Base-by-base conservation (phyloP, 2,888 invertebrate species). In the Drosophila multiciliata region DNA sequence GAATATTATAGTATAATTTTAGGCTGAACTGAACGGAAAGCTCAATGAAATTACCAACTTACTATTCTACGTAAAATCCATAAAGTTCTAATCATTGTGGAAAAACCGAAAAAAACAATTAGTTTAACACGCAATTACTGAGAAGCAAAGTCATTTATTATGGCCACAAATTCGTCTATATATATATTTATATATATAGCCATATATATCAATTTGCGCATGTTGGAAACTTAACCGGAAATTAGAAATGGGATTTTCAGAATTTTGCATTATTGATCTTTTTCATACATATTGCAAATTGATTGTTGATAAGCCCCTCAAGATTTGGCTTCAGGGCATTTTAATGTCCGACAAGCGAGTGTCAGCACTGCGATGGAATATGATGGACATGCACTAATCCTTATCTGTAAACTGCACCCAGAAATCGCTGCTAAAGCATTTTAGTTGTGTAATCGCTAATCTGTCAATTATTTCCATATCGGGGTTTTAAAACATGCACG, bases 101-200 rank as follows among this genome's bases (percentile, higher is more conserved):
- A 12, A 32, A 53, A 12, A 17, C 54, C 23, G 17, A 71, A 71
- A 59, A 50, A 38, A 9, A 23, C 38, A 29, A 61, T 32, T 49
- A 53, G 57, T 38, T 50, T 45, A 63, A 75, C 45, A 63, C 75
- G 75, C 75, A 74, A 63, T 68, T 55, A 45, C 12, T 40, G 9
- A 12, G n/a, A 12, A 23, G 12, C 49, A 50, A 38, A 2, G 20
- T 2, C 8, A 15, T 50, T 42, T 59, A 33, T 54, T 38, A 49
- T 23, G 23, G 17, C 17, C 58, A 58, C 23, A 26, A n/a, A 55
- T 53, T 49, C 29, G 26, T 29, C 23, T 23, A 9, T 40, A 7
- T 15, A 23, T 20, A 7, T 20, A 4, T 9, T 9, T n/a, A 23
- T 42, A 20, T 42, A 6, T 20, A 23, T 2, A 2, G 4, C 4